These are phyloP conservation scores for Synanthedon vespiformis DNA, from an alignment of 2,888 invertebrate species.

Conservation along the genomic window DNA sequence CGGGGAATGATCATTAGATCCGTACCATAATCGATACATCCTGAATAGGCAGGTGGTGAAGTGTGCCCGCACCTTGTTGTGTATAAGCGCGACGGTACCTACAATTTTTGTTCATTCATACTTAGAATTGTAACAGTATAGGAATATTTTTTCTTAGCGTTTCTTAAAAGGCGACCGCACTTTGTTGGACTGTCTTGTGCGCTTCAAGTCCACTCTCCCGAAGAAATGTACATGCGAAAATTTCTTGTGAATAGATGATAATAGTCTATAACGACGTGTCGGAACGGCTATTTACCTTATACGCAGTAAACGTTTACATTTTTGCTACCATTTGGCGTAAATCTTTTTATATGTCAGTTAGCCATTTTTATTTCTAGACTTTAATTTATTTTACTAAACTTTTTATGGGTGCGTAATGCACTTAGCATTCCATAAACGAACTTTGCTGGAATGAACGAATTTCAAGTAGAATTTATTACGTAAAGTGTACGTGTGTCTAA, in stretches of 20 bases:
- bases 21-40: conserved; percentile 60
- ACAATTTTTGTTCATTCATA: conserved; percentile 53
- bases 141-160: conserved; percentile 17
- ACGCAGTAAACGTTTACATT: conserved; percentile 13
- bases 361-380: background rate
- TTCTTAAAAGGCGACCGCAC: conserved; percentile 22
- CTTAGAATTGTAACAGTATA: conserved; percentile 14
- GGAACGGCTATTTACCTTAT: conserved; percentile 17
- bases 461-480: background rate
- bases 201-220: conserved; percentile 11
- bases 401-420: background rate
- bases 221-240: conserved; percentile 16
- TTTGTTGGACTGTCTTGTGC: conserved; percentile 7
- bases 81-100: conserved; percentile 16
- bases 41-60: conserved; percentile 62
- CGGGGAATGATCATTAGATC: conserved; percentile 62
- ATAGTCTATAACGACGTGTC: conserved; percentile 23
- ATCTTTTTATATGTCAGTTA: background rate
- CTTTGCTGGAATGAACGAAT: background rate
- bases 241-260: conserved; percentile 23
- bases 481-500: conserved; percentile 17
- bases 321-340: conserved; percentile 1
- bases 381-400: background rate
- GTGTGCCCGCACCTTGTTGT: conserved; percentile 40
- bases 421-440: background rate